Evolutionary conservation across 2,113 vertebrate species (phyloP), one percentile per base, ranked within the genome.

Genomic region (Cyphomyrus plagiostoma): DNA sequence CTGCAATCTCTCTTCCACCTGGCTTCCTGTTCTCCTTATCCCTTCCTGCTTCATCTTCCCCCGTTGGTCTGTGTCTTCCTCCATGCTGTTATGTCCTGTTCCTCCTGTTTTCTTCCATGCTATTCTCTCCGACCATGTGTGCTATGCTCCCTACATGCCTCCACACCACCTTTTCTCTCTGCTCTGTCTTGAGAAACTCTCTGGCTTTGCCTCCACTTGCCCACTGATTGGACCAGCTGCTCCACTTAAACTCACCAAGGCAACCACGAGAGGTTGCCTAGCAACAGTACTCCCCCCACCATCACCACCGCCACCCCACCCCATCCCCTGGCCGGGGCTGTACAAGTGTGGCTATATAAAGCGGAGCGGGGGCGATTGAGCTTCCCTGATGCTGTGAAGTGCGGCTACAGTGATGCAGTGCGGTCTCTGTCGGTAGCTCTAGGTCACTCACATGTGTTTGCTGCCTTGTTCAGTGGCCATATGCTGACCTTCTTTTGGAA

Each of bases 231-330:
- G 96, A 93, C 95, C 95, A 92, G 95, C 94, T 92, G 94, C 94
- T 92, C 93, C 89, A 93, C 95, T 96, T 91, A 58, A 91, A 95
- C 95, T 96, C 96, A 95, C 96, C 96, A 97, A 96, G 95, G 96
- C 96, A 97, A 97, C 96, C 95, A 93, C 93, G 94, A 95, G 94
- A 93, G 91, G 96, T 96, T 96, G 95, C 96, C 94, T 96, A 94
- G 95, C 94, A 95, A 96, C 94, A 90, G 88, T 92, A 91, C 92
- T 91, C 90, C 70, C 30, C 49, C 46, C 88, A 70, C 42, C 45
- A 48, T 42, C 80, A 4, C 42, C 80, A 39, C 70, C 70, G 10
- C 30, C 74, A 80, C 35, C 74, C 74, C 74, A 42, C 74, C 70
- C 30, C 70, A 77, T 80, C 45, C 94, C 93, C 90, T 92, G 95